Evolutionary conservation across 2,888 invertebrate genomes (phyloP).

Genomic region (Eupithecia centaureata): DNA sequence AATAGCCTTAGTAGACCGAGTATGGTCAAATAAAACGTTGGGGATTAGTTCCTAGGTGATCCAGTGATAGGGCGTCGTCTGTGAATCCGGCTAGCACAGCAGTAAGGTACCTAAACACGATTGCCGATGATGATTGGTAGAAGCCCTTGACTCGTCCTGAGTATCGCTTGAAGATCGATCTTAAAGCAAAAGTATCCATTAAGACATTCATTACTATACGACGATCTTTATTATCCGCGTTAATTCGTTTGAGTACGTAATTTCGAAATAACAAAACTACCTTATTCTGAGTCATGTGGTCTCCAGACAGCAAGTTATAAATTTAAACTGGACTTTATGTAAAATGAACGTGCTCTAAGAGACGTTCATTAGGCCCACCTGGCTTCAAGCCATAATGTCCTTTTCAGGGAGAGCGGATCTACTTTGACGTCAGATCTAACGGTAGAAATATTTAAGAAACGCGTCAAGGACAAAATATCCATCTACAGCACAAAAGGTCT

Average conservation of each 20-base stretch:
- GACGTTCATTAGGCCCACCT: not conserved
- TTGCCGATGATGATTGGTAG: not conserved
- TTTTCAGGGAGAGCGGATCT: not conserved
- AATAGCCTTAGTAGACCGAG: not conserved
- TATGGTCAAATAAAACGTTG: not conserved
- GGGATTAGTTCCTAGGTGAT: not conserved
- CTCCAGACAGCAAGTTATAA: constrained; percentile 2
- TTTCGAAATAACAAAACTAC: not conserved
- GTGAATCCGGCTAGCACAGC: not conserved
- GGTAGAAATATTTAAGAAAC: not conserved
- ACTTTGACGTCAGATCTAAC: not conserved
- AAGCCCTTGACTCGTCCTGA: not conserved
- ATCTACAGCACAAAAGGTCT: not conserved
- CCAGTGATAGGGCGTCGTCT: not conserved
- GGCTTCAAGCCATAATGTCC: constrained; percentile 1
- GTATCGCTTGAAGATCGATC: not conserved
- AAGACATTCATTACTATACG: too few species aligned
- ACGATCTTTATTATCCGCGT: not conserved
- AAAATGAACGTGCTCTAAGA: not conserved
- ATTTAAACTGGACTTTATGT: not conserved
- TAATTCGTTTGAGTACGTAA: not conserved
- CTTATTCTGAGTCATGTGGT: not conserved
- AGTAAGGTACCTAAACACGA: too few species aligned
- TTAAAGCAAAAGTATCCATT: too few species aligned
- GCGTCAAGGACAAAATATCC: not conserved